These are phyloP conservation scores for Boloria selene DNA, from an alignment of 2,888 invertebrate genomes.

Conservation along the genomic window DNA sequence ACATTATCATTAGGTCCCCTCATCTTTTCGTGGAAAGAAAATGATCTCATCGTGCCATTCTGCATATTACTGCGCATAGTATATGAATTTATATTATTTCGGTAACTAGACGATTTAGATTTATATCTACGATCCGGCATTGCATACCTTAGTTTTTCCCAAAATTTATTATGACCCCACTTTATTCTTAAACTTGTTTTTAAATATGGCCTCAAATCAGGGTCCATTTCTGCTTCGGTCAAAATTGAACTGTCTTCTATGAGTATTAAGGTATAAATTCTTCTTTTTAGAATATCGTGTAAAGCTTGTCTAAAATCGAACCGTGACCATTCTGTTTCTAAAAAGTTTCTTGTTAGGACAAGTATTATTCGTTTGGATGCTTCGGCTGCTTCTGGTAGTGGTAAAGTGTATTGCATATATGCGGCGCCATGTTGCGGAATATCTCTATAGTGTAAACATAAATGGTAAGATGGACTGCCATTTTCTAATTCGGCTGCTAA, in stretches of 20 bases:
- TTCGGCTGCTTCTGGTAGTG: conserved; percentile 93
- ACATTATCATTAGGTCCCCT: conserved; percentile 66
- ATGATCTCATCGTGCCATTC: conserved; percentile 83
- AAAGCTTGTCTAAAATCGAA: conserved; percentile 94
- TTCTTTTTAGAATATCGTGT: conserved; percentile 91
- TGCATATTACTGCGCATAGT: conserved; percentile 85
- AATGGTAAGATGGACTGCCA: conserved; percentile 88
- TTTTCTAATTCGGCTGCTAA: conserved; percentile 93
- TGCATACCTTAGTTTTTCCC: conserved; percentile 94
- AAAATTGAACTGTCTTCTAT: conserved; percentile 92
- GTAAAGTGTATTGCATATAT: conserved; percentile 87
- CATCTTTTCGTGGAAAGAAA: conserved; percentile 81
- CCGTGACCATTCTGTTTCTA: conserved; percentile 96
- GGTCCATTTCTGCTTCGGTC: conserved; percentile 91
- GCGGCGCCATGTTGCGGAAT: conserved; percentile 86
- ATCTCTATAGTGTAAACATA: conserved; percentile 95
- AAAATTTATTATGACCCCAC: conserved; percentile 95
- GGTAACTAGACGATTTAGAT: conserved; percentile 83
- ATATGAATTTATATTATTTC: conserved; percentile 92
- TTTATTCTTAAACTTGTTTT: conserved; percentile 92
- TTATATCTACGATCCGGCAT: conserved; percentile 88
- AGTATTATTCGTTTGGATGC: conserved; percentile 93
- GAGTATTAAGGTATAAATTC: conserved; percentile 92
- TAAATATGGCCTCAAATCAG: conserved; percentile 93
- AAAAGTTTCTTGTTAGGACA: conserved; percentile 92